Evolutionary conservation across 1,140 invertebrate genomes (phyloP).

Genomic region (Nymphalis io): DNA sequence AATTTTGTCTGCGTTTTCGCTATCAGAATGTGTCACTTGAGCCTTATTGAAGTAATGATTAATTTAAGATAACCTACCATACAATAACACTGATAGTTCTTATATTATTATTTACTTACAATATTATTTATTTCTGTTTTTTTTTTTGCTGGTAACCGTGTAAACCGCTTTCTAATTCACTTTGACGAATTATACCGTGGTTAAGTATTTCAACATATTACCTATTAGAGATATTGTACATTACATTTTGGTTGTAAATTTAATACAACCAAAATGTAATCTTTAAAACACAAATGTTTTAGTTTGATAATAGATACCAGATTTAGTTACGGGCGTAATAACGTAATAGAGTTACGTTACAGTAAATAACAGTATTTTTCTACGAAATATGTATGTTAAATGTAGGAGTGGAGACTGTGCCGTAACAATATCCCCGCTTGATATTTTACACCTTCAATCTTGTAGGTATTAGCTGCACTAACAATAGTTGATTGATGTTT

Average conservation of each 20-base stretch:
- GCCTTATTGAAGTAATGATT: constrained; percentile 1
- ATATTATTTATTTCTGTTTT: constrained; percentile 16
- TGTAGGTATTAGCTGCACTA: no score
- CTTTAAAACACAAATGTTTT: no score
- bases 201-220: not conserved
- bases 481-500: no score
- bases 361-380: constrained; percentile 6
- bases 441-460: not conserved
- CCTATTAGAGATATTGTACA: no score
- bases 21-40: not conserved
- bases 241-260: no score
- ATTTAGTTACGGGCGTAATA: not conserved
- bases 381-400: constrained; percentile 16
- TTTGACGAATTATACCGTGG: constrained; percentile 56
- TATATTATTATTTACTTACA: constrained; percentile 3
- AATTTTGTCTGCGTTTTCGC: not conserved
- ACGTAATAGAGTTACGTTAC: constrained; percentile 21
- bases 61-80: not conserved
- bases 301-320: not conserved
- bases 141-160: constrained; percentile 19
- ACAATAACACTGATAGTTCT: not conserved
- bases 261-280: no score
- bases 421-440: not conserved
- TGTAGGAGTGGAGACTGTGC: constrained; percentile 11
- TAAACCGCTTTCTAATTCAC: constrained; percentile 74